Evolutionary conservation across 2,888 invertebrate species (phyloP), one percentile per base, ranked within the genome.

Genomic region (Morpho deidamia): DNA sequence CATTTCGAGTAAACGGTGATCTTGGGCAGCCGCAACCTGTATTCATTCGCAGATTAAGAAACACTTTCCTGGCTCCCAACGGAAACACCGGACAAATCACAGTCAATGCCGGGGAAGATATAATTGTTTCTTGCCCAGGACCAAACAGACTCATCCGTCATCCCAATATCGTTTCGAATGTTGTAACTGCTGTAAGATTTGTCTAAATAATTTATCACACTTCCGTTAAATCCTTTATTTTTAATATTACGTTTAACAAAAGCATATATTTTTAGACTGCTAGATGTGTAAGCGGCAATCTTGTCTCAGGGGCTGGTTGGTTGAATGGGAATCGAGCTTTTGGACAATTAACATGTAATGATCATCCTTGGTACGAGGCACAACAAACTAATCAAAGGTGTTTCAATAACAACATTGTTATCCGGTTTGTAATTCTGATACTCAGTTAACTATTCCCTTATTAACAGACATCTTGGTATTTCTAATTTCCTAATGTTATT

Each of bases 21-120:
- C 76, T 92, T 2, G 83, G 82, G 0, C 87, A 89, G 55, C 92
- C 91, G 0, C 93, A 93, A 68, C 92, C 93, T 0, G 80, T 94
- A 5, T 88, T 92, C 63, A 68, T 93, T 1, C 78, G 72, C 43
- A 63, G 62, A 34, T 54, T 79, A 0, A 73, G 76, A 53, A 75
- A 81, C 1, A 72, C 76, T 50, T 85, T 78, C 58, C 32, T 79
- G 7, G 55, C 62, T 1, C 74, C 87, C 2, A 70, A 59, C 33
- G 81, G 84, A 11, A 90, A 76, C 64, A 68, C 71, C 7, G 84
- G 86, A 0, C 59, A 63, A 38, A 76, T 86, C 49, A 66, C 62
- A 11, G 69, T 87, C 3, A 76, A 66, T 44, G 56, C 68, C 1
- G 83, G 82, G 2, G 76, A 86, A 23, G 70, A 80, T 51, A 72